Percentiles rank a stretch among this genome's conserved stretches.
Evolutionary conservation across 2,113 vertebrate genomes (phyloP).

Genomic region (Mustela lutreola): DNA sequence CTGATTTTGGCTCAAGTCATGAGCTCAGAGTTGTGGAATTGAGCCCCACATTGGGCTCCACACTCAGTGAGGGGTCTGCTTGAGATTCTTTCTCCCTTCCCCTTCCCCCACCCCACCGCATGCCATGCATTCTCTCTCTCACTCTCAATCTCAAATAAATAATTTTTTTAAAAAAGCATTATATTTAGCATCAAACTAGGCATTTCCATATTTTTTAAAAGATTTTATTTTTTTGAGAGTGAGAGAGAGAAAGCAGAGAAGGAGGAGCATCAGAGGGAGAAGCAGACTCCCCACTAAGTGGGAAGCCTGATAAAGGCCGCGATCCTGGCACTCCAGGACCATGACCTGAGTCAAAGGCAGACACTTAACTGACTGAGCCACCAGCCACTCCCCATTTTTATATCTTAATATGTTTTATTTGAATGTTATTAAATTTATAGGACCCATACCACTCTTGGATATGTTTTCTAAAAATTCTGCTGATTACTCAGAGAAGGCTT

Average conservation of each 20-base stretch:
- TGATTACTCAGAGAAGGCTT: not conserved
- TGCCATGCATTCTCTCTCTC: not conserved
- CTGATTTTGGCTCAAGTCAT: not conserved
- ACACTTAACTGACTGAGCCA: not conserved
- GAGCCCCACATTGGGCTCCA: not conserved
- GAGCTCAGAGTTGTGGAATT: not conserved
- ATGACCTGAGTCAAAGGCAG: not conserved
- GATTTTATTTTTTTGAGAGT: not conserved
- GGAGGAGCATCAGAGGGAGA: not conserved
- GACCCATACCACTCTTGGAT: not conserved
- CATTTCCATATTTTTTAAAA: not conserved
- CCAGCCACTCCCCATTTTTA: not conserved
- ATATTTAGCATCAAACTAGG: not conserved
- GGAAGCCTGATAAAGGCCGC: not conserved
- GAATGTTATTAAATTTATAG: not conserved
- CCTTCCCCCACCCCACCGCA: not conserved
- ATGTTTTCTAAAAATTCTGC: not conserved
- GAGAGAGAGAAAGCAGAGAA: not conserved
- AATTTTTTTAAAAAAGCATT: not conserved
- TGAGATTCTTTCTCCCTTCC: not conserved
- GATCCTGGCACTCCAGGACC: not conserved
- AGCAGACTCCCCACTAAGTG: not conserved
- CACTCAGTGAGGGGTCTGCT: not conserved
- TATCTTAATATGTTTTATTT: not conserved
- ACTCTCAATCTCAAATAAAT: not conserved